Base-by-base conservation (phyloP, 2,113 vertebrate species). In the Prionailurus bengalensis region DNA sequence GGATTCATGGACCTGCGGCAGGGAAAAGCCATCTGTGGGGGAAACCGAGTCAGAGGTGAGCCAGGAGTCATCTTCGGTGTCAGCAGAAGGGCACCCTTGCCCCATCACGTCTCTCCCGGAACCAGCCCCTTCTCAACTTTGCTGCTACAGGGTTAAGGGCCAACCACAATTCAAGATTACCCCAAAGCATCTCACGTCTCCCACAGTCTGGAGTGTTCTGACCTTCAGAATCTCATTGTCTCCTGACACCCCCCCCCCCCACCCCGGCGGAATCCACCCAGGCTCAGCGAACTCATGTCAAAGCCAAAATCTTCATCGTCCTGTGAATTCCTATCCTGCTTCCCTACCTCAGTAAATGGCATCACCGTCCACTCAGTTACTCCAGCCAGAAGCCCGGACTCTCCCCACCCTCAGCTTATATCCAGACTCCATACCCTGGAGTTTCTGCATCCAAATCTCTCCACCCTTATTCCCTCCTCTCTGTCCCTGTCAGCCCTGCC, bases 11-110 rank as follows among this genome's bases (percentile, higher is more conserved):
- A 73, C 66, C 84, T 86, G 61, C 23, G 36, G 91, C 53, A 17
- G 36, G 39, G 65, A 65, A 51, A 45, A 55, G 95, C 66, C 96
- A 97, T 97, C 96, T 96, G 84, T 29, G 21, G 87, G 51, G 45
- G 10, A 63, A 61, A 80, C 71, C 15, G 48, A 94, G 78, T 58
- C 66, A 82, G 33, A 65, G 25, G 53, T 96, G 66, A 95, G 66
- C 17, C 13, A 27, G 42, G 33, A 55, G 61, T 66, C 29, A 1
- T 68, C 42, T 66, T 25, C 63, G 45, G 36, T 33, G 27, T 19
- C 51, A 48, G 14, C 0, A 13, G 53, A 25, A 71, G 13, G 36
- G 39, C 45, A 29, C 87, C 31, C 31, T 25, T 51, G 2, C 3
- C 27, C 31, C 12, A 1, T 55, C 42, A 3, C 1, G 1, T 78